Base-by-base conservation (phyloP, 2,797 vertebrate genomes). In the Fistularia commersonii region DNA sequence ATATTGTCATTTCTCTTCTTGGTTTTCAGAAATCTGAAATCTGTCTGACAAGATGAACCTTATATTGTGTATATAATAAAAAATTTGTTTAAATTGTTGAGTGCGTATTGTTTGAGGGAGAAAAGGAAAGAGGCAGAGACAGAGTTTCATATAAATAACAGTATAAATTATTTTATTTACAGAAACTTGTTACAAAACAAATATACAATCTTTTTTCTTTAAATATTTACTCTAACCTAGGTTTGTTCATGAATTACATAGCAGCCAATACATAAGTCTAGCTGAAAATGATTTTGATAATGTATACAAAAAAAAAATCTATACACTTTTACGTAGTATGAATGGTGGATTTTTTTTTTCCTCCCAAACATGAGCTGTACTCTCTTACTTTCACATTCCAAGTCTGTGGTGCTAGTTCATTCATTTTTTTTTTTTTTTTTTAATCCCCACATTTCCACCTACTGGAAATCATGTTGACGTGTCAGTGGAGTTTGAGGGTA, bases 81-180 rank as follows among this genome's bases (percentile, higher is more conserved):
- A 89, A 86, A 42, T 57, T 57, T 73, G 76, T 83, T 77, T 69
- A 73, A 74, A 69, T 76, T 23, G 23, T 23, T 23, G 23, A 23
- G 23, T 23, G 23, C 4, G 23, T 4, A 23, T 23, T 23, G 23
- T 76, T 74, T 75, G 33, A 43, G 3, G 35, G 3, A 9, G 10
- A n/a, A 6, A 3, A 79, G 52, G 40, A 75, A 82, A 36, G 69
- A 90, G 80, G 49, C 84, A 31, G 71, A 87, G 48, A 69, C 82
- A 53, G 87, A 13, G 83, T 95, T 98, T 95, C 92, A 93, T 98
- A 98, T 99, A 99, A 99, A 98, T 99, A 92, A 84, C 88, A 97
- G 96, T 98, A 99, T 97, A 99, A 98, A 98, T 98, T 97, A 98
- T 98, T 98, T 96, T 98, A 99, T 99, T 99, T 98, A 99, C 96